These are phyloP conservation scores for Tinea trinotella DNA, from an alignment of 2,888 invertebrate genomes.

Conservation along the genomic window DNA sequence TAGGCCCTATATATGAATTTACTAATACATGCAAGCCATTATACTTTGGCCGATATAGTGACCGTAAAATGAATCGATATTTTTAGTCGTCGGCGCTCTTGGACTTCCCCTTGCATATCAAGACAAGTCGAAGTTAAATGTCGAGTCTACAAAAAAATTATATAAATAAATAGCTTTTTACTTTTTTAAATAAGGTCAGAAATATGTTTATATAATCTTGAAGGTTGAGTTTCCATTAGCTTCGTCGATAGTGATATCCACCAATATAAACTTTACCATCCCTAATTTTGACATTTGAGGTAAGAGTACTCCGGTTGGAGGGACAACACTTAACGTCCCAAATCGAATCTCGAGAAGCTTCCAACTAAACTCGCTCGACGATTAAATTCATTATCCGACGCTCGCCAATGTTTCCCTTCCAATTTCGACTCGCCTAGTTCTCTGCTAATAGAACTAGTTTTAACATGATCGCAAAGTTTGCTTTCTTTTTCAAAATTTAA, in stretches of 20 bases:
- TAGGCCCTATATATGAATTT: too few species aligned
- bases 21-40: too few species aligned
- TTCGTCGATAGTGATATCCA: not conserved
- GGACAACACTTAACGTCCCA: constrained; percentile 25
- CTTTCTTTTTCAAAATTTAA: not conserved
- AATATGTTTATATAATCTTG: not conserved
- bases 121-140: too few species aligned
- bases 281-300: constrained; percentile 19
- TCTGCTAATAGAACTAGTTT: constrained; percentile 10
- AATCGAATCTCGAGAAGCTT: constrained; percentile 24
- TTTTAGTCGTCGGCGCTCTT: too few species aligned
- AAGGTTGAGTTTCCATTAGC: constrained; percentile 3
- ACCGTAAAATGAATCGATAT: too few species aligned
- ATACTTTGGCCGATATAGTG: too few species aligned
- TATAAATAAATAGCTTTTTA: too few species aligned
- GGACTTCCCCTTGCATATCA: too few species aligned
- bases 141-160: too few species aligned
- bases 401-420: constrained; percentile 19
- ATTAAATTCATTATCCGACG: constrained; percentile 22
- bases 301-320: constrained; percentile 20
- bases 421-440: constrained; percentile 14
- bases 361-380: constrained; percentile 20
- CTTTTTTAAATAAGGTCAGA: too few species aligned
- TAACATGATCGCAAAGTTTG: not conserved
- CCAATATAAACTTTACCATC: constrained; percentile 16